Conservation (phyloP, 2,797 vertebrate species). For the Sebastes aleutianus region DNA sequence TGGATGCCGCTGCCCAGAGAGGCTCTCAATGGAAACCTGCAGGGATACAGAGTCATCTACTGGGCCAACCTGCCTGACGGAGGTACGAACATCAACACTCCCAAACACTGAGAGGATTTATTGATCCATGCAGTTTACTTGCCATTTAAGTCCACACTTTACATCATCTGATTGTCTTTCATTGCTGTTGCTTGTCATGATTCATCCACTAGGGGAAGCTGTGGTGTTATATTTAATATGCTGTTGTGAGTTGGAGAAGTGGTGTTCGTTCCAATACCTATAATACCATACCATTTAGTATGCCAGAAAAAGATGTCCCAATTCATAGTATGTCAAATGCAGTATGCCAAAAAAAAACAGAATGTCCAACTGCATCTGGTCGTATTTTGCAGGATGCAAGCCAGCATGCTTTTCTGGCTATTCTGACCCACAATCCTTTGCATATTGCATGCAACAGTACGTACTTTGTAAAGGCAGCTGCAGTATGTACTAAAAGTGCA, state of each 20-base stretch:
- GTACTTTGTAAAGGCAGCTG: too few relatives aligned
- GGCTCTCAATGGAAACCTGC: slow-evolving; percentile 95
- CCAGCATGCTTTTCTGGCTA: too few relatives aligned
- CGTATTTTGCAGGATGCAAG: rapidly evolving
- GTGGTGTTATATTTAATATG: slow-evolving; percentile 12
- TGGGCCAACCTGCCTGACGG: slow-evolving; percentile 98
- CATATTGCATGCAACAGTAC: too few relatives aligned
- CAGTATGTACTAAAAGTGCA: too few relatives aligned
- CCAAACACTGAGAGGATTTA: neutral
- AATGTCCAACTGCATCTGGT: too few relatives aligned
- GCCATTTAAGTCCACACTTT: neutral
- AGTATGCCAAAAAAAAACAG: too few relatives aligned
- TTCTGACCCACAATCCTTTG: too few relatives aligned
- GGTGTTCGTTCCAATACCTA: neutral
- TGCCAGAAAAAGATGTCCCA: too few relatives aligned
- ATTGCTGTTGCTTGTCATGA: neutral
- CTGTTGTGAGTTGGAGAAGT: neutral
- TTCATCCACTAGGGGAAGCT: slow-evolving; percentile 56
- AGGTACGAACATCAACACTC: slow-evolving; percentile 78
- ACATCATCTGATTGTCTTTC: neutral
- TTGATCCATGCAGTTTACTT: neutral
- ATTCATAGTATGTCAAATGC: too few relatives aligned
- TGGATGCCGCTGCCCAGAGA: slow-evolving; percentile 95
- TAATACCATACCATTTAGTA: too few relatives aligned
- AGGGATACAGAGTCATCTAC: slow-evolving; percentile 97